A percentile compares a stretch with the other conserved stretches of the same genome.
Conservation (phyloP, 37 sponge, comb jelly and placozoan genomes). For the Diacarnus erythraeanus region DNA sequence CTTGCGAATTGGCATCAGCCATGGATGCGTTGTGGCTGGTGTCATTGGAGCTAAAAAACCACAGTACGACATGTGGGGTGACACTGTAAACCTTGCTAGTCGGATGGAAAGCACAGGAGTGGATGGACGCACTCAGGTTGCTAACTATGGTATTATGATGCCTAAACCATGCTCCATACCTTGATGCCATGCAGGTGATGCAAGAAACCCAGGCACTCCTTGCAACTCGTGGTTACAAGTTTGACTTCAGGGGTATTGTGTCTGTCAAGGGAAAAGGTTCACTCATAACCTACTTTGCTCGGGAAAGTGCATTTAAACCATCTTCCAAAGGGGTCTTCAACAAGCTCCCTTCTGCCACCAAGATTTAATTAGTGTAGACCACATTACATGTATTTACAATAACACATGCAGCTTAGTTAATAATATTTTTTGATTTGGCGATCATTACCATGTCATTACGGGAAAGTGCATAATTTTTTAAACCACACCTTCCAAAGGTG, state of each 20-base stretch:
- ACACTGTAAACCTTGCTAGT: slow-evolving; percentile 92
- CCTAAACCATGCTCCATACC: neutral
- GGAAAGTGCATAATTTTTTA: too few relatives aligned
- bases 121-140: slow-evolving; percentile 77
- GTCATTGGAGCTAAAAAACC: slow-evolving; percentile 93
- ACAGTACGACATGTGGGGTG: slow-evolving; percentile 94
- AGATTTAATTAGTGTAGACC: too few relatives aligned
- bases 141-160: neutral
- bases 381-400: neutral
- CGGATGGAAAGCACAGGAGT: slow-evolving; percentile 92
- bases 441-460: neutral
- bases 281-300: slow-evolving; percentile 52
- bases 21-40: slow-evolving; percentile 88
- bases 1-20: slow-evolving; percentile 82
- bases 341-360: too few relatives aligned
- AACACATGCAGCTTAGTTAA: neutral
- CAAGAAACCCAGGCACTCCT: slow-evolving; percentile 22
- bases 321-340: too few relatives aligned
- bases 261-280: slow-evolving; percentile 63
- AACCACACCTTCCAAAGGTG: too few relatives aligned
- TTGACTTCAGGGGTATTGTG: slow-evolving; percentile 53
- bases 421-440: neutral
- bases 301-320: too few relatives aligned
- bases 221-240: slow-evolving; percentile 37
- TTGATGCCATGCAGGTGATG: neutral